Percentiles rank a stretch among this genome's conserved stretches.
Evolutionary conservation across 2,797 vertebrate genomes (phyloP).

Genomic region (Anguilla marmorata): DNA sequence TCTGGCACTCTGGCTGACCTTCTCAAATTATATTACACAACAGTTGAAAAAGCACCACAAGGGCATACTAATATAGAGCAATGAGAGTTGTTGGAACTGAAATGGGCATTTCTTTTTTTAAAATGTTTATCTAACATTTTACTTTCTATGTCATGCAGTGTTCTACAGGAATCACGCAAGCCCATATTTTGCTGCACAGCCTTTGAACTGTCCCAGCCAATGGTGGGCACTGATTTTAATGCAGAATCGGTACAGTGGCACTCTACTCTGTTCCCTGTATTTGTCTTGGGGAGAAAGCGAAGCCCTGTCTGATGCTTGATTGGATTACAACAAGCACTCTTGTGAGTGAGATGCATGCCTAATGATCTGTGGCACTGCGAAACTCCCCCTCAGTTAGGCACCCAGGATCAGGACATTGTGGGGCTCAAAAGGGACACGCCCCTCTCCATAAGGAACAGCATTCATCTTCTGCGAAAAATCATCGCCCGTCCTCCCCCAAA

Average conservation of each 20-base stretch:
- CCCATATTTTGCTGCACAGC: neutral
- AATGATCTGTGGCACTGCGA: neutral
- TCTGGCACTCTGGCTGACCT: neutral
- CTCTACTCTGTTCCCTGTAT: neutral
- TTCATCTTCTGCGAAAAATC: neutral
- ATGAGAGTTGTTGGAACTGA: neutral
- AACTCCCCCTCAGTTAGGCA: slow-evolving; percentile 18
- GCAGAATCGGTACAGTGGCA: neutral
- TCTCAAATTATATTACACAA: neutral
- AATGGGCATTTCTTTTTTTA: neutral
- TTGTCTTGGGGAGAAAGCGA: slow-evolving; percentile 3
- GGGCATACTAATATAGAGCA: neutral
- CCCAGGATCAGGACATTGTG: neutral
- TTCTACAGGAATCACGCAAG: neutral
- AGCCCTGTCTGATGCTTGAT: neutral
- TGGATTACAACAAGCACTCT: slow-evolving; percentile 3
- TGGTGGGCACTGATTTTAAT: neutral
- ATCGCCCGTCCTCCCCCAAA: neutral
- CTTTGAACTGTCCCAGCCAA: neutral
- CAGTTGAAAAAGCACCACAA: neutral
- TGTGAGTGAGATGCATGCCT: slow-evolving; percentile 23
- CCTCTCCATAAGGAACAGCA: neutral
- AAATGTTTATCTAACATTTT: neutral
- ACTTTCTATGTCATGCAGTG: neutral
- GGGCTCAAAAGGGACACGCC: neutral